These are phyloP conservation scores for Leptarthrus brevirostris DNA, from an alignment of 2,888 invertebrate species.

Conservation along the genomic window DNA sequence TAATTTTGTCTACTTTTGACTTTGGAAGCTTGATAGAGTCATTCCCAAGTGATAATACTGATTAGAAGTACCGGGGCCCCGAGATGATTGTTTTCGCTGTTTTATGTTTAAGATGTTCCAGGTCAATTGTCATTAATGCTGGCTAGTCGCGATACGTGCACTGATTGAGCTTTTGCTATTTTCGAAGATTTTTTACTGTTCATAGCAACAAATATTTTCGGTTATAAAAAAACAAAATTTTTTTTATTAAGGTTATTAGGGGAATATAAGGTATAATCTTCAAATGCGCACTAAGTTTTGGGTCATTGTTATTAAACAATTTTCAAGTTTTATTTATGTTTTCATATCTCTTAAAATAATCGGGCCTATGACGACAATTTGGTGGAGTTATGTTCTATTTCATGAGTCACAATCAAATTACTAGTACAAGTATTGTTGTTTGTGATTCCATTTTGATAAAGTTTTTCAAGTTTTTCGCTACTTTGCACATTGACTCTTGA, in stretches of 20 bases:
- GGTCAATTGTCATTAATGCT: background rate
- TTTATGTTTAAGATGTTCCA: background rate
- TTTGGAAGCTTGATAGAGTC: background rate
- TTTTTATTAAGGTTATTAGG: too few species aligned
- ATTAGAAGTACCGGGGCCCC: background rate
- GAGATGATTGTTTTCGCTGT: background rate
- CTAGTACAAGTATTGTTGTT: too few species aligned
- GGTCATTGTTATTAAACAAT: constrained; percentile 13
- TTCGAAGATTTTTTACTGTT: background rate
- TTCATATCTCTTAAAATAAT: too few species aligned
- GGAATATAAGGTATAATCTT: background rate
- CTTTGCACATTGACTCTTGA: too few species aligned
- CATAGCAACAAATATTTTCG: constrained; percentile 26
- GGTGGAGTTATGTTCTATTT: too few species aligned
- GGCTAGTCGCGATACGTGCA: background rate
- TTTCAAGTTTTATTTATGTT: background rate
- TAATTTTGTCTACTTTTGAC: background rate
- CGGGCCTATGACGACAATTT: too few species aligned
- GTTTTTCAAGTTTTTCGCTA: too few species aligned
- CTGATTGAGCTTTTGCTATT: background rate
- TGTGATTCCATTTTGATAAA: too few species aligned
- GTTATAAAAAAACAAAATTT: background rate
- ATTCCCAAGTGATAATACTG: constrained; percentile 9
- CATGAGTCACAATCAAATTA: too few species aligned
- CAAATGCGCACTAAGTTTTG: background rate